phyloP scores from a whole-genome alignment of 37 sponge, comb jelly and placozoan genomes.

The Aplysina aerophoba region DNA sequence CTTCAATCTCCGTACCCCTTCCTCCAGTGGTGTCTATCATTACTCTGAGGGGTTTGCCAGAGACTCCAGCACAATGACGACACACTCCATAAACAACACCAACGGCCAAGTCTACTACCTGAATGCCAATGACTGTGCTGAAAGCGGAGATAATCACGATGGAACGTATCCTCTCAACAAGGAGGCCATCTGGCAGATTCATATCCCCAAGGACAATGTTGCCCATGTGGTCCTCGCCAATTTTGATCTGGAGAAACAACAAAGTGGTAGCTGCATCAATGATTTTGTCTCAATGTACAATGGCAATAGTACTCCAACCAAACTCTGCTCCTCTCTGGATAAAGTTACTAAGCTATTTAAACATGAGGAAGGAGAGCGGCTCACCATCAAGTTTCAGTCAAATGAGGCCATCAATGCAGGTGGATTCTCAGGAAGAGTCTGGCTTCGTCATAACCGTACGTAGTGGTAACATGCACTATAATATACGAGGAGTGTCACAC shows the following conservation, averaged over 20 bases:
- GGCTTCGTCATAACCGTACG: neutral
- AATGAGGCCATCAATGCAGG: neutral
- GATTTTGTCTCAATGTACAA: constrained; percentile 9
- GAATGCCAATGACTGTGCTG: too few relatives aligned
- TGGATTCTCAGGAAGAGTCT: neutral
- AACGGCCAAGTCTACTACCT: too few relatives aligned
- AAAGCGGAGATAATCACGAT: too few relatives aligned
- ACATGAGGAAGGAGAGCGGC: too few relatives aligned
- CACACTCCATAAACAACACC: too few relatives aligned
- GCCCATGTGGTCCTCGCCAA: neutral
- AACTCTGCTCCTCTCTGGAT: neutral
- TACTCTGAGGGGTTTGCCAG: too few relatives aligned
- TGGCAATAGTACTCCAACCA: neutral
- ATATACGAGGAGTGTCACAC: too few relatives aligned
- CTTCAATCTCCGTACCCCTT: too few relatives aligned
- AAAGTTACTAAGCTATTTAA: neutral
- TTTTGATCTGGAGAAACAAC: neutral
- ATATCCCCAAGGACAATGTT: neutral
- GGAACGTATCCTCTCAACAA: constrained; percentile 5
- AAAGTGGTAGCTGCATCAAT: neutral
- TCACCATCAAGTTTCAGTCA: constrained; percentile 19
- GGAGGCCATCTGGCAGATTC: constrained; percentile 7
- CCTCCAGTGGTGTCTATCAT: too few relatives aligned
- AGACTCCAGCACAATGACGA: too few relatives aligned
- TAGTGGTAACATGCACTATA: too few relatives aligned